phyloP scores from a whole-genome alignment of 2,888 invertebrate species.

The Aspidiotus destructor region DNA sequence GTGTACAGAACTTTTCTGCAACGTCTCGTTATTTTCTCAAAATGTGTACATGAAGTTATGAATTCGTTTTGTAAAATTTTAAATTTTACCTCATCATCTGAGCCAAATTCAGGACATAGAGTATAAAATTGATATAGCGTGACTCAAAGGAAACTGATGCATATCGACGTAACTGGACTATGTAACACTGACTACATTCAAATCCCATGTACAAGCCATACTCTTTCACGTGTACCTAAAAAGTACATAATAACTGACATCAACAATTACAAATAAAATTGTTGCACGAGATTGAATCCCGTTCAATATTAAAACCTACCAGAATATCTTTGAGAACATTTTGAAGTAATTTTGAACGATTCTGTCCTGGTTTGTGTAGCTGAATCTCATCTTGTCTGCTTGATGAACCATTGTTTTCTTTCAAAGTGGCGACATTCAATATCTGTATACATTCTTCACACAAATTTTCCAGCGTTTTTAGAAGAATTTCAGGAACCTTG shows the following conservation, averaged over 20 bases:
- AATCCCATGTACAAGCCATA: constrained; percentile 20
- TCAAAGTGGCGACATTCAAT: background rate
- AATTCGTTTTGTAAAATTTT: background rate
- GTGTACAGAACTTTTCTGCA: too few relatives aligned
- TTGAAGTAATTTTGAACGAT: constrained; percentile 18
- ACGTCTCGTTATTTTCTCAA: too few relatives aligned
- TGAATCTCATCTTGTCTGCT: background rate
- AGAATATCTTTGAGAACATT: constrained; percentile 17
- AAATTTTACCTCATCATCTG: constrained; percentile 10
- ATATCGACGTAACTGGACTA: constrained; percentile 15
- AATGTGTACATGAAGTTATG: background rate
- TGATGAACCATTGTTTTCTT: constrained; percentile 3
- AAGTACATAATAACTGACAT: too few relatives aligned
- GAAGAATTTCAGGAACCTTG: background rate
- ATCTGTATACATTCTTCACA: background rate
- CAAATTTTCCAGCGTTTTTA: background rate
- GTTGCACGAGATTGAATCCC: too few relatives aligned
- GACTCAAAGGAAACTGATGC: constrained; percentile 1
- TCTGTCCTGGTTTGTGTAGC: constrained; percentile 9
- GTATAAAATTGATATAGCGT: background rate
- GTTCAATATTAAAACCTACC: too few relatives aligned
- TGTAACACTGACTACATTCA: constrained; percentile 5
- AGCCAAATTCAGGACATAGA: constrained; percentile 2
- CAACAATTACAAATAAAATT: too few relatives aligned
- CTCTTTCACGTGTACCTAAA: constrained; percentile 10